Base-by-base conservation (phyloP, 1,140 invertebrate genomes). In the Metaphire vulgaris region DNA sequence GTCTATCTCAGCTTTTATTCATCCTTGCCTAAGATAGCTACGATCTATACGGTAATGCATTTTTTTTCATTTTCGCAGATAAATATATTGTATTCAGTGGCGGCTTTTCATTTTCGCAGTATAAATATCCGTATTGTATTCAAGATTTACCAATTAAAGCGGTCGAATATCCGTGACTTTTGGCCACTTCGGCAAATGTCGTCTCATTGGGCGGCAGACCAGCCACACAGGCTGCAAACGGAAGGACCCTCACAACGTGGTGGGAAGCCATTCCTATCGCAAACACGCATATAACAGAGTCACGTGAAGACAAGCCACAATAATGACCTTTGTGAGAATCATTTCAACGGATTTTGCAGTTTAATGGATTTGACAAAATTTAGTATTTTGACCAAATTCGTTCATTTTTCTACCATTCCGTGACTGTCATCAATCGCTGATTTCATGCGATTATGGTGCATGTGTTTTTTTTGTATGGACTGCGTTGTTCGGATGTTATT, bases 191-290 rank as follows among this genome's bases (percentile, higher is more conserved):
- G 2, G 84, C 83, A 69, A 86, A 79, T 2, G 85, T 86, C 1
- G 75, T 79, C 79, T 86, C 85, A 76, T 76, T 79, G 33, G 34
- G 33, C 15, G 83, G 84, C 41, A 86, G 74, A 21, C 84, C 83
- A 28, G 79, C 81, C 34, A 72, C 75, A 21, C 78, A 78, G 16
- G 80, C 80, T 29, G 80, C 66, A 76, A 82, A 82, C 21, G 80
- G 32, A 29, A 84, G 75, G 12, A 83, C 83, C 32, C 80, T 79
- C 68, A 80, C 80, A 26, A 74, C 64, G 29, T 69, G 65, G n/a
- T 69, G 65, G 21, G 80, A 74, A 30, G 80, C 79, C 80, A 83
- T 81, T 68, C 82, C 82, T 76, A 69, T 77, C 15, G n/a, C 6
- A 34, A 69, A 29, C 2, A 66, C 14, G n/a, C 41, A 14, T 34